A percentile compares a stretch with the other conserved stretches of the same genome.
Evolutionary conservation across 2,888 invertebrate species (phyloP).

Genomic region (Cenopis cana): DNA sequence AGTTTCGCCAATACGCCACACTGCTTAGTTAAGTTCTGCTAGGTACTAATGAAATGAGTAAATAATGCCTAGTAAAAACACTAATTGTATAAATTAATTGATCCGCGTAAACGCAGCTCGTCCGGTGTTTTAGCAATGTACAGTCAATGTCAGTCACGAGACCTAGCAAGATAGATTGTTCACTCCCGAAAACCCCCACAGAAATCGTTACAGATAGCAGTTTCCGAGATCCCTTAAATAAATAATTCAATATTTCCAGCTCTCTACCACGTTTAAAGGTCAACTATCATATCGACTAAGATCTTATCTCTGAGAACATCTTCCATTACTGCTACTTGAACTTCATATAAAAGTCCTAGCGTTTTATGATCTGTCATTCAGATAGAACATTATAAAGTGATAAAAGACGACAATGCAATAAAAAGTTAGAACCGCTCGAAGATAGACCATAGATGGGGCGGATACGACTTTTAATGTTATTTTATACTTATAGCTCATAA

Average conservation of each 20-base stretch:
- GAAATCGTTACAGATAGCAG: too few species aligned
- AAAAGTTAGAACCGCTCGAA: conserved; percentile 11
- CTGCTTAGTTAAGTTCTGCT: not conserved
- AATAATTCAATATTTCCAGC: not conserved
- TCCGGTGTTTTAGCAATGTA: conserved; percentile 5
- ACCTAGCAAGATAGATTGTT: too few species aligned
- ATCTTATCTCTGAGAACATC: conserved; percentile 25
- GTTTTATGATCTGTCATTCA: conserved; percentile 24
- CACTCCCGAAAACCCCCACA: too few species aligned
- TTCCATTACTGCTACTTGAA: conserved; percentile 14
- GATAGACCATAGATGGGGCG: conserved; percentile 9
- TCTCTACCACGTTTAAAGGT: not conserved
- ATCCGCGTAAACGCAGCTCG: conserved; percentile 45
- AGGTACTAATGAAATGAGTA: conserved; percentile 43
- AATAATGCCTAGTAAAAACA: conserved; percentile 47
- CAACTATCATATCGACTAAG: not conserved
- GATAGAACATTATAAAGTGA: conserved; percentile 35
- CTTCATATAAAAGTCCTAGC: not conserved
- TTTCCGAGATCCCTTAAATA: too few species aligned
- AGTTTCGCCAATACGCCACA: conserved; percentile 14
- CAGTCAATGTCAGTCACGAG: not conserved
- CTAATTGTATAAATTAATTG: conserved; percentile 55
- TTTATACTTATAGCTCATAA: conserved; percentile 7
- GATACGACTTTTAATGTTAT: not conserved
- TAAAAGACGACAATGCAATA: conserved; percentile 14